Percentiles rank a stretch among this genome's conserved stretches.
phyloP scores from a whole-genome alignment of 2,888 invertebrate genomes.

The Idaea aversata region DNA sequence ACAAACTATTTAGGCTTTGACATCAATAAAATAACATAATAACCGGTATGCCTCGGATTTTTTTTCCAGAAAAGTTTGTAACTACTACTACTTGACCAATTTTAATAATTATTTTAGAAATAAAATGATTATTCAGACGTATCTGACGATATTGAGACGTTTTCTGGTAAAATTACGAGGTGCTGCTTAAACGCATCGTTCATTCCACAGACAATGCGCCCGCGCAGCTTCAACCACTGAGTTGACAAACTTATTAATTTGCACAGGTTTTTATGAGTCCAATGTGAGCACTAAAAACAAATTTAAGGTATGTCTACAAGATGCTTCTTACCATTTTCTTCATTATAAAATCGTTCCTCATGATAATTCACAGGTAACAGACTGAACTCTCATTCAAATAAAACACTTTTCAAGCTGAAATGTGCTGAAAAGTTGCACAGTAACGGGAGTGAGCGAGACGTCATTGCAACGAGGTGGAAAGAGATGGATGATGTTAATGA shows the following conservation, averaged over 20 bases:
- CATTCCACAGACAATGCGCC: too few relatives aligned
- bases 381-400: conserved; percentile 40
- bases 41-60: too few relatives aligned
- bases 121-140: too few relatives aligned
- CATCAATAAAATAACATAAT: too few relatives aligned
- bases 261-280: conserved; percentile 1
- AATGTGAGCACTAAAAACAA: too few relatives aligned
- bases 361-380: conserved; percentile 34
- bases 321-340: neutral
- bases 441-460: conserved; percentile 8
- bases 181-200: neutral
- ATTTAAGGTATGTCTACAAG: neutral
- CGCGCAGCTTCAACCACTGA: too few relatives aligned
- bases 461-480: conserved; percentile 10
- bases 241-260: neutral
- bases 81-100: too few relatives aligned
- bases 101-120: too few relatives aligned
- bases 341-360: conserved; percentile 19
- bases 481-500: conserved; percentile 11
- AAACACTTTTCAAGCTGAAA: conserved; percentile 48
- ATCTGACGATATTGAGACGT: too few relatives aligned
- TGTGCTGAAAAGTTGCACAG: conserved; percentile 38
- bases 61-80: too few relatives aligned
- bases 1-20: too few relatives aligned
- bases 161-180: too few relatives aligned